phyloP scores from a whole-genome alignment of 2,888 invertebrate genomes.

The Dryadula phaetusa region DNA sequence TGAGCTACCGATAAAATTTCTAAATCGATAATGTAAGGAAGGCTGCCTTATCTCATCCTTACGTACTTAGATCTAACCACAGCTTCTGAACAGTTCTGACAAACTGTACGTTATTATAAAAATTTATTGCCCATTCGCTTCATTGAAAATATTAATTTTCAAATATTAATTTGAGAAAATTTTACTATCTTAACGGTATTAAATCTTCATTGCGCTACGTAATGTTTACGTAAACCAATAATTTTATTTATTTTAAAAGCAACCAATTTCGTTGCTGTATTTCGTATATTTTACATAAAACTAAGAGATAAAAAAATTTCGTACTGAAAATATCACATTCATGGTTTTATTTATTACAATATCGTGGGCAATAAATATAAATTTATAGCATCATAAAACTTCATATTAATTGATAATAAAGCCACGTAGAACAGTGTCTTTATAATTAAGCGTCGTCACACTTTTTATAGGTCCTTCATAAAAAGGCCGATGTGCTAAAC shows the following conservation, averaged over 20 bases:
- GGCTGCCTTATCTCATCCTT: slow-evolving; percentile 42
- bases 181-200: neutral
- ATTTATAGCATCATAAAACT: slow-evolving; percentile 38
- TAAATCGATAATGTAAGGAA: slow-evolving; percentile 45
- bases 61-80: slow-evolving; percentile 42
- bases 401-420: slow-evolving; percentile 33
- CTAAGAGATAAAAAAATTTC: slow-evolving; percentile 15
- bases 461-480: slow-evolving; percentile 38
- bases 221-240: neutral
- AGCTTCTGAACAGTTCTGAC: slow-evolving; percentile 35
- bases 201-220: neutral
- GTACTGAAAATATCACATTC: slow-evolving; percentile 26
- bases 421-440: slow-evolving; percentile 38
- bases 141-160: neutral
- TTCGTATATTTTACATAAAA: slow-evolving; percentile 9
- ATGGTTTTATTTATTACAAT: slow-evolving; percentile 26
- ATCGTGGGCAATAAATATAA: slow-evolving; percentile 31
- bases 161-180: neutral
- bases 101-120: slow-evolving; percentile 24
- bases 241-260: neutral
- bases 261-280: neutral
- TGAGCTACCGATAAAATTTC: slow-evolving; percentile 43
- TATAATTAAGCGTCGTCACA: slow-evolving; percentile 41
- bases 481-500: slow-evolving; percentile 27
- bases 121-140: neutral